Base-by-base conservation (phyloP, 2,888 invertebrate genomes). In the Hofmannophila pseudospretella region DNA sequence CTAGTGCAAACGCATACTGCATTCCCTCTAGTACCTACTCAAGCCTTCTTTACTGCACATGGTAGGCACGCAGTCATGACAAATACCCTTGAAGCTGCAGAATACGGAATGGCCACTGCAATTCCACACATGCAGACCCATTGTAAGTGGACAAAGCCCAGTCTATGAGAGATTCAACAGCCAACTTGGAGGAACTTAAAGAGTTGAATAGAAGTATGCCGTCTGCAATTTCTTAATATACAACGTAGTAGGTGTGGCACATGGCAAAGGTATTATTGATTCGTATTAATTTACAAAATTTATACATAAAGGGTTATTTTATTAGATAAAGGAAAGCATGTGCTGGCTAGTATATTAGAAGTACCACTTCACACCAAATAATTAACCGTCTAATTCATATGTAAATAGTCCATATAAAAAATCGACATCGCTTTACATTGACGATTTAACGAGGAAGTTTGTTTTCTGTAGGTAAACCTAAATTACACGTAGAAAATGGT, bases 81-180 rank as follows among this genome's bases (percentile, higher is more conserved):
- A 69, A 76, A 77, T 68, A 73, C 67, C 57, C 67, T 62, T 58
- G 29, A 29, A 14, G 26, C 13, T 7, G 35, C 10, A 29, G 25
- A 19, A 13, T 9, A 29, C 29, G 7, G 29, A n/a, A 14, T 25
- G 69, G 66, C 66, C 67, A 64, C 66, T 67, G 54, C 61, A 70
- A 67, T 73, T 66, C 73, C 72, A 73, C 76, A 78, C 73, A 77
- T 73, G 70, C 67, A 56, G 51, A 40, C 47, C 78, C 50, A 81
- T 84, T 84, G 84, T 85, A 54, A 45, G 44, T 60, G 67, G 69
- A 85, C 84, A 85, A 85, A 68, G 76, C 60, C 52, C 60, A 53
- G 63, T 67, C 70, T 70, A 67, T 58, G 74, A 67, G 61, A 58
- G 62, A 68, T 63, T 66, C 67, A 56, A 58, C 57, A 67, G 63